Percentiles rank a stretch among this genome's conserved stretches.
phyloP scores from a whole-genome alignment of 1,140 invertebrate genomes.

The Dendrolimus punctatus region DNA sequence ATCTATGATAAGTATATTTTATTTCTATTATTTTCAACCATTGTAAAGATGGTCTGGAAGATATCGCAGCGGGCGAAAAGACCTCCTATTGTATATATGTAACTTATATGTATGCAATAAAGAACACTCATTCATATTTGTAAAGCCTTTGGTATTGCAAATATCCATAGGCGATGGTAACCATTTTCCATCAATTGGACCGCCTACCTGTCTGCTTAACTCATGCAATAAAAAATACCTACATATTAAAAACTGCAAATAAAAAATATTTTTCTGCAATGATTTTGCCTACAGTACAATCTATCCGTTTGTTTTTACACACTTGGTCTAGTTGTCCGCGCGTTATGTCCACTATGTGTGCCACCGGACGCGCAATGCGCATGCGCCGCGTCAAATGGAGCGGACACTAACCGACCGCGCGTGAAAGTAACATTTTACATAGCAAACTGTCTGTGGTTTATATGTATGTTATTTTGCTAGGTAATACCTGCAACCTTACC shows the following conservation, averaged over 20 bases:
- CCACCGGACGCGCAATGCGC: constrained; percentile 50
- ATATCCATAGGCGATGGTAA: no score
- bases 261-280: constrained; percentile 1
- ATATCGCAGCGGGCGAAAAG: no score
- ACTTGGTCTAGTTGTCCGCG: constrained; percentile 46
- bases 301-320: constrained; percentile 59
- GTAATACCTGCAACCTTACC: constrained; percentile 38
- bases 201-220: no score
- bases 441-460: neutral
- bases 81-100: no score
- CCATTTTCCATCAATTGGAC: no score
- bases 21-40: no score
- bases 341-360: constrained; percentile 65
- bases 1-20: no score
- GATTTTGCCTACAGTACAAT: constrained; percentile 23
- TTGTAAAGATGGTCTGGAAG: no score
- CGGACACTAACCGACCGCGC: constrained; percentile 41
- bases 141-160: no score
- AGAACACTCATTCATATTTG: no score
- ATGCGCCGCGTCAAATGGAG: constrained; percentile 47
- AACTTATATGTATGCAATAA: no score
- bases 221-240: no score
- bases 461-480: constrained; percentile 14
- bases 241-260: neutral
- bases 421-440: constrained; percentile 24